Conservation (phyloP, 92 coral and sea anemone species). For the Paramuricea clavata region DNA sequence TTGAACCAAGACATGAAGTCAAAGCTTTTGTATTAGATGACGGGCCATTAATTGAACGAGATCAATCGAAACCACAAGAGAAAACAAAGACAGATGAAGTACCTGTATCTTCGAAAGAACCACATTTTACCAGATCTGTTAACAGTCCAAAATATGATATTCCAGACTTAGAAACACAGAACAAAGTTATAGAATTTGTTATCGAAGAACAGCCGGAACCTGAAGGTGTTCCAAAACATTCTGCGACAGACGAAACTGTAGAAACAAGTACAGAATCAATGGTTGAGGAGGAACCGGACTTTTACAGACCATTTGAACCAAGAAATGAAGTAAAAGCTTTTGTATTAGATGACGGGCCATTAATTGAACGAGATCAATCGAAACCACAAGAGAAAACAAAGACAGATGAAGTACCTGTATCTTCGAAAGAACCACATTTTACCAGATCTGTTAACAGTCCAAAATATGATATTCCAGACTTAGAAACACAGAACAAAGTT, state of each 20-base stretch:
- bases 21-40: neutral
- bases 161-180: too few species aligned
- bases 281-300: conserved; percentile 14
- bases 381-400: neutral
- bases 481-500: too few species aligned
- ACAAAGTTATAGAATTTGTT: too few species aligned
- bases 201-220: too few species aligned
- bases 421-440: neutral
- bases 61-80: neutral
- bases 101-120: neutral
- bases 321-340: neutral
- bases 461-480: neutral
- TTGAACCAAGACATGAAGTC: neutral
- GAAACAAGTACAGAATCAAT: neutral
- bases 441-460: too few species aligned
- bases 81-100: neutral
- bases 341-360: neutral
- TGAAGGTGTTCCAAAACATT: neutral
- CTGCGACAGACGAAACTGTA: neutral
- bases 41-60: neutral
- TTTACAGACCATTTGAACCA: conserved; percentile 17
- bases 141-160: neutral
- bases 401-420: neutral
- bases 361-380: neutral
- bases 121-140: neutral